Evolutionary conservation across 2,797 vertebrate species (phyloP).

Genomic region (Kryptopterus vitreolus): DNA sequence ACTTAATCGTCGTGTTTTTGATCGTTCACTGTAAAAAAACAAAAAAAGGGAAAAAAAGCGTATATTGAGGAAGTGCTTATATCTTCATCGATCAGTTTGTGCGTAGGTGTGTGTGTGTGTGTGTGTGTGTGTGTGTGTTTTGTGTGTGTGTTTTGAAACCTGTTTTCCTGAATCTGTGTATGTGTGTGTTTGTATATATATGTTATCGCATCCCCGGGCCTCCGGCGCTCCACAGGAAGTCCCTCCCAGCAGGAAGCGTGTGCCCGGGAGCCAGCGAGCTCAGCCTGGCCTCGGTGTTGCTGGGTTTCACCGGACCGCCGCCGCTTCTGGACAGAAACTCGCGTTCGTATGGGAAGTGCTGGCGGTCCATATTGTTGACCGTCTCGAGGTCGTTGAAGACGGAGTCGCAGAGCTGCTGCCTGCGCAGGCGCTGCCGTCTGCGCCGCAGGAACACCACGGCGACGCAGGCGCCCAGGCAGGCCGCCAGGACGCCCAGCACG

Average conservation of each 20-base stretch:
- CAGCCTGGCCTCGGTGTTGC: constrained; percentile 76
- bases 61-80: constrained; percentile 74
- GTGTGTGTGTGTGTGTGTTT: constrained; percentile 22
- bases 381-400: constrained; percentile 79
- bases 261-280: constrained; percentile 66
- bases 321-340: constrained; percentile 73
- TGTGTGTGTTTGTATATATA: neutral
- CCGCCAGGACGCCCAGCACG: constrained; percentile 72
- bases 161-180: neutral
- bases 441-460: constrained; percentile 65
- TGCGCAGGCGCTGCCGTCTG: constrained; percentile 68
- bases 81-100: constrained; percentile 26
- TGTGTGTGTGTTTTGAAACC: neutral
- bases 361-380: constrained; percentile 71
- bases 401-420: constrained; percentile 61
- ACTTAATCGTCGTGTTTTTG: constrained; percentile 39
- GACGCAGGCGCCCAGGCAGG: constrained; percentile 70
- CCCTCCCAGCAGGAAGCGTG: constrained; percentile 58
- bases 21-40: constrained; percentile 26
- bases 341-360: constrained; percentile 67
- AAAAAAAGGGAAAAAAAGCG: constrained; percentile 42
- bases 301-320: constrained; percentile 75
- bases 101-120: neutral
- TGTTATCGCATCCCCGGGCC: constrained; percentile 64
- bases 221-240: constrained; percentile 75